Evolutionary conservation across 2,797 vertebrate species (phyloP), one percentile per base, ranked within the genome.

Genomic region (Sarcoramphus papa): DNA sequence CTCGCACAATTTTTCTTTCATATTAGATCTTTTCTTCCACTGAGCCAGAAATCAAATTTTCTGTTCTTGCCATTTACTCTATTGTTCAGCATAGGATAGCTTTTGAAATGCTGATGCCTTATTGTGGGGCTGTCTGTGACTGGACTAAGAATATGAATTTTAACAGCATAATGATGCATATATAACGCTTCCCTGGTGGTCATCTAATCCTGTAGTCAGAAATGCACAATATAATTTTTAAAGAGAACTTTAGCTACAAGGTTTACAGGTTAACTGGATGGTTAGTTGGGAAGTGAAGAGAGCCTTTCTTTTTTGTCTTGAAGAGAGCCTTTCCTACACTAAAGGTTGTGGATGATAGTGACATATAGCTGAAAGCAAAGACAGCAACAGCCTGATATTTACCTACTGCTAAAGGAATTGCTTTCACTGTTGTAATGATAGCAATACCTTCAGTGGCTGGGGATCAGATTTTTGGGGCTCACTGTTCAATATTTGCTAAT

Each of bases 41-140:
- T 50, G 35, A 90, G 70, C 40, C 3, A 3, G 75, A 90, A 95
- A 96, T 93, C 50, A 68, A 14, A 92, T 96, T 88, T 95, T 93
- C 62, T 79, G 14, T 90, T 91, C 82, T 85, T 83, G 67, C 63
- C 50, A 92, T 90, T 93, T 94, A 85, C 23, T 59, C 60, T 83
- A 65, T 89, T 91, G 79, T 94, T 94, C 56, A 77, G 75, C 51
- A 76, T 23, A 47, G 30, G 35, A 65, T 23, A 90, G 60, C 40
- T 94, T 88, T 94, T 85, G 82, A 94, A 95, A 95, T 81, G 78
- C 74, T 90, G 85, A 92, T 90, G 68, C 18, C 43, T 91, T 91
- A 57, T 63, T 80, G 59, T 68, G 25, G 31, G 41, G 9, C 20
- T 89, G 17, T 53, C 80, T 94, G 81, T 65, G 82, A 88, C 64